phyloP scores from a whole-genome alignment of 2,113 vertebrate genomes.

The Odocoileus hemionus region DNA sequence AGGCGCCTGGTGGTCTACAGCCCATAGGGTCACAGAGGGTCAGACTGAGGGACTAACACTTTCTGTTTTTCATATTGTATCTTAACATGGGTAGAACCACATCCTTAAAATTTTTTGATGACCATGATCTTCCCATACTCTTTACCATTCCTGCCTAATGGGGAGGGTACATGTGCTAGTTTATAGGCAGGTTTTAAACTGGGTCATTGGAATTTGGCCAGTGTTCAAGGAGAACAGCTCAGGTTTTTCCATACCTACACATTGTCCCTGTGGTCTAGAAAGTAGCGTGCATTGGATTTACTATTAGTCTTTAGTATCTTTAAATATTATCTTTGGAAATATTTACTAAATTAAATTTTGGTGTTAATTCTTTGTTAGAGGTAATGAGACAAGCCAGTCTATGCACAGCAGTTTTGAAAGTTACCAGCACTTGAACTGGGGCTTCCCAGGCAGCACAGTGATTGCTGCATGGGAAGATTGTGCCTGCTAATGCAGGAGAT shows the following conservation, averaged over 20 bases:
- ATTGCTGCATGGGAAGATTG: not conserved
- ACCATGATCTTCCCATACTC: not conserved
- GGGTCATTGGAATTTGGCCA: not conserved
- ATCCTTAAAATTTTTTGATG: not conserved
- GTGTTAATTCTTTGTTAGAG: not conserved
- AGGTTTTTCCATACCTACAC: not conserved
- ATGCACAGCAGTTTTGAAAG: not conserved
- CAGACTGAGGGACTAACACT: not conserved
- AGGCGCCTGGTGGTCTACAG: not conserved
- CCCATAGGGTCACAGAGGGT: not conserved
- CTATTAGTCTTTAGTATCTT: not conserved
- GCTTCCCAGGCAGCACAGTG: not conserved
- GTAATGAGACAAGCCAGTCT: not conserved
- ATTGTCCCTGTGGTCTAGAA: not conserved
- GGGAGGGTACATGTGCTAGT: not conserved
- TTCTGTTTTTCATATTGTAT: not conserved
- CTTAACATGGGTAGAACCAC: not conserved
- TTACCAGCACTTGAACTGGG: not conserved
- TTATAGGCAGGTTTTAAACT: not conserved
- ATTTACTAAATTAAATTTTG: slow-evolving; percentile 1
- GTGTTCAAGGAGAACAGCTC: not conserved
- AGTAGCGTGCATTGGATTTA: not conserved
- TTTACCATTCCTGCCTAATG: not conserved
- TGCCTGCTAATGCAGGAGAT: not conserved
- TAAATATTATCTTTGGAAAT: not conserved